phyloP scores from a whole-genome alignment of 2,797 vertebrate species.

The Anas capensis region DNA sequence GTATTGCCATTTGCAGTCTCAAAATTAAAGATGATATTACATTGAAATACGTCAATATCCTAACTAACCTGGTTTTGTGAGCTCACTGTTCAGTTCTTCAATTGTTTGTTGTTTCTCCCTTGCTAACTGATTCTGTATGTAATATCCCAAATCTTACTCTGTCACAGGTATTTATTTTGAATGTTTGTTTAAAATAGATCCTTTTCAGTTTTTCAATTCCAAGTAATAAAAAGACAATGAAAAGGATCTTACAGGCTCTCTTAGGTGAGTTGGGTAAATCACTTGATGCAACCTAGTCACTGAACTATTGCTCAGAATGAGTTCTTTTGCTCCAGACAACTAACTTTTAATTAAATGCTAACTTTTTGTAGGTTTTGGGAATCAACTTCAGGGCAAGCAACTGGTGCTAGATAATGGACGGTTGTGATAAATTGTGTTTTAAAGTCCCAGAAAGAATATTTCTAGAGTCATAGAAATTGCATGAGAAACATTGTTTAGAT shows the following conservation, averaged over 20 bases:
- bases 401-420: neutral
- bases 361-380: constrained; percentile 59
- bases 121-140: neutral
- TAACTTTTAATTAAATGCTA: constrained; percentile 79
- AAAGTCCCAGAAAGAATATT: neutral
- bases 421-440: constrained; percentile 35
- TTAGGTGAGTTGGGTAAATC: constrained; percentile 64
- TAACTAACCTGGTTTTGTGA: neutral
- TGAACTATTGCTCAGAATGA: constrained; percentile 64
- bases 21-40: constrained; percentile 13
- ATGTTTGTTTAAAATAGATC: constrained; percentile 10
- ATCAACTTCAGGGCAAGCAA: constrained; percentile 40
- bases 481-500: neutral
- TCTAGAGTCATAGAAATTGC: neutral
- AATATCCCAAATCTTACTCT: neutral
- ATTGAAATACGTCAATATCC: neutral
- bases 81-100: neutral
- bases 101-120: neutral
- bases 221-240: constrained; percentile 42
- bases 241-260: constrained; percentile 9
- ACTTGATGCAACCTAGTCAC: constrained; percentile 58
- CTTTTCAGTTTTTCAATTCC: constrained; percentile 25
- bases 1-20: neutral
- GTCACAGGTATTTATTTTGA: neutral
- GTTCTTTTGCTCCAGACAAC: constrained; percentile 73